Evolutionary conservation across 2,797 vertebrate species (phyloP).

Genomic region (Lepus townsendii): DNA sequence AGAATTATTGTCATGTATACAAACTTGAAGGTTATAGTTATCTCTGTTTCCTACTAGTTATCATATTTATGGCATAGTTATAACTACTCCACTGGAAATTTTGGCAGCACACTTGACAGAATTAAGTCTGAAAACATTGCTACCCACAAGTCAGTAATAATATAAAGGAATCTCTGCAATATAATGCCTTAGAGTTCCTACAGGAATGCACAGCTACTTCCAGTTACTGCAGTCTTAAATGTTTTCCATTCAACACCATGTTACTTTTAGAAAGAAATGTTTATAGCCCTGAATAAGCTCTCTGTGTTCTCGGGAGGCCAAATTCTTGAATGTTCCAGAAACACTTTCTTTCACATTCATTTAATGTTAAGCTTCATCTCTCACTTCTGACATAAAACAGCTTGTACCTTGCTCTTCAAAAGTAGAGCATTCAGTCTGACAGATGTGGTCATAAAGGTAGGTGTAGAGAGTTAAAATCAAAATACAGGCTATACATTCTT

Average conservation of each 20-base stretch:
- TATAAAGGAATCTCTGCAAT: slow-evolving; percentile 40
- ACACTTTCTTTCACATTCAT: slow-evolving; percentile 65
- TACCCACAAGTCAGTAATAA: slow-evolving; percentile 62
- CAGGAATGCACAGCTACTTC: slow-evolving; percentile 36
- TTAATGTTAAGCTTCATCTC: slow-evolving; percentile 74
- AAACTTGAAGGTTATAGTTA: neutral
- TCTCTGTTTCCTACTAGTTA: neutral
- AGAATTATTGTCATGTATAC: neutral
- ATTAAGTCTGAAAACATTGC: slow-evolving; percentile 55
- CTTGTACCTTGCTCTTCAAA: slow-evolving; percentile 59
- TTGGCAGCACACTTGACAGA: slow-evolving; percentile 3
- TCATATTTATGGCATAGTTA: slow-evolving; percentile 1
- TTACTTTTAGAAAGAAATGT: slow-evolving; percentile 57
- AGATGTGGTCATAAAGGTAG: slow-evolving; percentile 63
- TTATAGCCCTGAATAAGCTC: slow-evolving; percentile 44
- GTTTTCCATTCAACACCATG: slow-evolving; percentile 26
- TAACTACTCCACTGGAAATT: slow-evolving; percentile 30
- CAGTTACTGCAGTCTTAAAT: slow-evolving; percentile 55
- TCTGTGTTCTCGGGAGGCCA: slow-evolving; percentile 55
- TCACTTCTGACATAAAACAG: slow-evolving; percentile 70
- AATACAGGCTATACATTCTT: slow-evolving; percentile 56
- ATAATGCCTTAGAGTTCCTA: slow-evolving; percentile 45
- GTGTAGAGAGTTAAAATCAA: slow-evolving; percentile 62
- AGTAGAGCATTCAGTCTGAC: slow-evolving; percentile 63
- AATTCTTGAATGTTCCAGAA: slow-evolving; percentile 65